phyloP scores from a whole-genome alignment of 2,797 vertebrate species.

The Gymnothorax reevesii region DNA sequence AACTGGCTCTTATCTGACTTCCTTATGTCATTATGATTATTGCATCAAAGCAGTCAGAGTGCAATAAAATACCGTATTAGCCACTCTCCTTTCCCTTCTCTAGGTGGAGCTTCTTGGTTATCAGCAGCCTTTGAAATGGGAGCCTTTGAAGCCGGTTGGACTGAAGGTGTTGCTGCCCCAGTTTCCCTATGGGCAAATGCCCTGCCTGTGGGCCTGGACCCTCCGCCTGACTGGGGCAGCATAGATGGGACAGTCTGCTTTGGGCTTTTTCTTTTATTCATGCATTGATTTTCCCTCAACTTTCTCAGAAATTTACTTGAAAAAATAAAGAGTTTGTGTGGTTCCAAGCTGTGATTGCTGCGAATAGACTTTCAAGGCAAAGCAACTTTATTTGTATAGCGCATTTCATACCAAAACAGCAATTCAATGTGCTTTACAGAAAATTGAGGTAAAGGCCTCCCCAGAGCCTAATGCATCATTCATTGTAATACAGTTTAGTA shows the following conservation, averaged over 20 bases:
- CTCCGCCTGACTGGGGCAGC: constrained; percentile 72
- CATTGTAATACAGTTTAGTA: no score
- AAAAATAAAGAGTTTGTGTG: background rate
- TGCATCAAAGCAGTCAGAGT: no score
- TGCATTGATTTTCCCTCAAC: background rate
- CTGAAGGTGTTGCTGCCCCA: constrained; percentile 75
- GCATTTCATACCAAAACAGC: no score
- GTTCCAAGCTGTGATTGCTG: background rate
- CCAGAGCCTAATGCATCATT: no score
- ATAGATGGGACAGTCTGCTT: constrained; percentile 45
- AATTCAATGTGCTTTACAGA: no score
- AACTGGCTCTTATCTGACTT: no score
- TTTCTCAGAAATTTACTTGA: background rate
- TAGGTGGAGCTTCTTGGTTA: constrained; percentile 85
- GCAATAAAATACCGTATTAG: background rate
- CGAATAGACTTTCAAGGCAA: background rate
- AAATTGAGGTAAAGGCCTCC: no score
- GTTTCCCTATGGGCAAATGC: constrained; percentile 69
- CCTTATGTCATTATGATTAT: no score
- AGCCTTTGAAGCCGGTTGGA: constrained; percentile 68
- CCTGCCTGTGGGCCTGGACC: constrained; percentile 88
- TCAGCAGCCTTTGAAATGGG: constrained; percentile 75
- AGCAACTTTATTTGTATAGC: no score
- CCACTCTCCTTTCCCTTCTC: constrained; percentile 31
- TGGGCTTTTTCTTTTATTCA: background rate